Base-by-base conservation (phyloP, 2,888 invertebrate species). In the Syritta pipiens region DNA sequence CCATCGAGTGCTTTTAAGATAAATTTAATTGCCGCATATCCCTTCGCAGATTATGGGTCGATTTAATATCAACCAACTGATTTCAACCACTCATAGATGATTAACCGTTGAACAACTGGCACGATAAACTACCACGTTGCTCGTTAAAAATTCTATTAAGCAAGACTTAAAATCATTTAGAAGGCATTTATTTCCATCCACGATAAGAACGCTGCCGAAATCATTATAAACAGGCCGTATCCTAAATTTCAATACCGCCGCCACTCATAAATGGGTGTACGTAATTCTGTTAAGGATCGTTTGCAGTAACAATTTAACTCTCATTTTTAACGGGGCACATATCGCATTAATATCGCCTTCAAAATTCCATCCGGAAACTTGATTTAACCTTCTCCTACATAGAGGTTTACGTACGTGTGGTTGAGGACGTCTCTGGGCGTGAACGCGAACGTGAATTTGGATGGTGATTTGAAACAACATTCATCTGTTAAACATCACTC, bases 261-360 rank as follows among this genome's bases (percentile, higher is more conserved):
- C 28, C 5, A 3, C 9, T 22, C 30, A 28, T 26, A 40, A 55
- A 26, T 42, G 48, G 28, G 30, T 42, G 28, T 20, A n/a, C 44
- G 44, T 44, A 57, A 57, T 44, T 57, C 30, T 30, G 48, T 35
- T 48, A 48, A 62, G 48, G 17, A 62, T 17, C 19, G 22, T 24
- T 10, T 35, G 26, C 37, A 26, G 48, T 48, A 48, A 46, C 24
- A 32, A 35, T 35, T 46, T 60, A 46, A 46, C 46, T 60, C 46
- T 10, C 48, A 48, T 48, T 48, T 62, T 48, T 48, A 60, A 60
- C 24, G 46, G 46, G 14, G 4, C 24, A 46, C 32, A 60, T 26
- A 48, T 48, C 48, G 12, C 26, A 48, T 28, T 60, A 48, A 35
- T 32, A 26, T 35, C 22, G 35, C 44, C 44, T 37, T 12, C 48